Conservation (phyloP, 1,140 invertebrate species). For the Musca vetustissima region DNA sequence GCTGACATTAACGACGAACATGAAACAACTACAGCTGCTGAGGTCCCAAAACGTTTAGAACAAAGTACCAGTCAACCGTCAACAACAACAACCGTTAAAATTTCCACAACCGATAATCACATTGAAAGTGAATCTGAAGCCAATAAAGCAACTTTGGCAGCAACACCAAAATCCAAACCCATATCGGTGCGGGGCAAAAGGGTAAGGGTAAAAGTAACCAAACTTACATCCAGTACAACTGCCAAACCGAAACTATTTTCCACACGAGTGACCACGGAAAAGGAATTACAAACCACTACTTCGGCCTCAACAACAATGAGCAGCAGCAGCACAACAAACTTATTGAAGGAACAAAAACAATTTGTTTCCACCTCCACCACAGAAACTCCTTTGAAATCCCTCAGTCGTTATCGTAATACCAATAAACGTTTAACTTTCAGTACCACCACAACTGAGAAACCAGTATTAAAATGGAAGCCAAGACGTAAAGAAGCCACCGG, state of each 20-base stretch:
- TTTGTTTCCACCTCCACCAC: conserved; percentile 30
- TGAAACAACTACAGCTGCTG: background rate
- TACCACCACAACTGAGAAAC: conserved; percentile 36
- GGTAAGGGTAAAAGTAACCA: conserved; percentile 14
- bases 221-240: background rate
- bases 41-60: background rate
- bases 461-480: conserved; percentile 45
- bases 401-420: conserved; percentile 42
- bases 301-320: conserved; percentile 39
- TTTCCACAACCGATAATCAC: background rate
- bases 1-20: no score
- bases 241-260: conserved; percentile 3
- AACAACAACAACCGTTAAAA: background rate
- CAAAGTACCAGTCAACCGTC: conserved; percentile 18
- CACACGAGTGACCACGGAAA: background rate
- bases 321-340: conserved; percentile 19
- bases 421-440: conserved; percentile 37
- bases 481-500: conserved; percentile 30
- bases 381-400: conserved; percentile 33
- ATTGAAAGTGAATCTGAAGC: conserved; percentile 5
- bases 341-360: conserved; percentile 24
- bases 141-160: background rate
- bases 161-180: background rate
- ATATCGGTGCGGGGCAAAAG: background rate
- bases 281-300: background rate